Conservation (phyloP, 1,140 invertebrate genomes). For the Pseudomyrmex sp. region DNA sequence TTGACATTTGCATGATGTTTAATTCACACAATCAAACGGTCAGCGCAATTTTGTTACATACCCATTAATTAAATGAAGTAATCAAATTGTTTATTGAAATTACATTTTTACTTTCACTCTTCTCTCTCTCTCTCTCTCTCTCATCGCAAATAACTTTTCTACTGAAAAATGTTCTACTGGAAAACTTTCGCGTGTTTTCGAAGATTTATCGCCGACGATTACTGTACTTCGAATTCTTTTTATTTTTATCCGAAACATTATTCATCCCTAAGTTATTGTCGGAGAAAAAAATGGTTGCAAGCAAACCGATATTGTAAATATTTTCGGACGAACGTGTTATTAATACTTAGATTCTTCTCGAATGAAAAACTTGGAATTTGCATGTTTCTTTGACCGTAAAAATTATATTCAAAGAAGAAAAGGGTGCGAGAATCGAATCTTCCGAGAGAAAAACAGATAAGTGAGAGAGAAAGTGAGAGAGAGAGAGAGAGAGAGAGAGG, state of each 20-base stretch:
- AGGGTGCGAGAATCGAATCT: constrained; percentile 19
- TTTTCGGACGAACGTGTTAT: neutral
- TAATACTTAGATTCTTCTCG: constrained; percentile 9
- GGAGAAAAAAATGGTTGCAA: neutral
- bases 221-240: neutral
- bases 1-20: neutral
- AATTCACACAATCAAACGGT: neutral
- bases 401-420: neutral
- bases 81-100: neutral
- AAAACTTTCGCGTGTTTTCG: neutral
- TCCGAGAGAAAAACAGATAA: neutral
- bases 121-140: neutral
- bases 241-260: neutral
- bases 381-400: constrained; percentile 31
- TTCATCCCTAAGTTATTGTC: constrained; percentile 7
- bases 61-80: no score
- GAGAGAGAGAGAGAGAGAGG: neutral
- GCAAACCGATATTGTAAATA: constrained; percentile 39
- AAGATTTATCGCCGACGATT: constrained; percentile 9
- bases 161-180: no score
- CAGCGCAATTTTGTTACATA: no score
- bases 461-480: neutral
- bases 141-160: neutral
- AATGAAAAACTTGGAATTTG: constrained; percentile 33
- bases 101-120: neutral